Percentiles rank a stretch among this genome's conserved stretches.
Evolutionary conservation across 1,140 invertebrate genomes (phyloP).

Genomic region (Idris sp.): DNA sequence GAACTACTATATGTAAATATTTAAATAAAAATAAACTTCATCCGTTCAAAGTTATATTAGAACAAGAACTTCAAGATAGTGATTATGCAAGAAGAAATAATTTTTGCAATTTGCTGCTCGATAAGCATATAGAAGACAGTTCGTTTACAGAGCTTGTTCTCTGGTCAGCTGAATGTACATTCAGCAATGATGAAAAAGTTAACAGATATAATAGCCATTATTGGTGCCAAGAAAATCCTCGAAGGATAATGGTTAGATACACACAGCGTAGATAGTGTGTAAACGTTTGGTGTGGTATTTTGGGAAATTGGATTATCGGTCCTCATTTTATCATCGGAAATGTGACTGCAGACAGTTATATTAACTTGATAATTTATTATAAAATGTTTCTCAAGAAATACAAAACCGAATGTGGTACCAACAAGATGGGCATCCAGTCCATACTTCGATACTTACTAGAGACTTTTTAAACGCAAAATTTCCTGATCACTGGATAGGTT

Average conservation of each 20-base stretch:
- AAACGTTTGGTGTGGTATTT: slow-evolving; percentile 3
- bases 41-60: neutral
- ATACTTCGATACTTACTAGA: too few species aligned
- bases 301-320: neutral
- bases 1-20: neutral
- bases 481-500: too few species aligned
- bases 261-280: slow-evolving; percentile 2
- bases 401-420: too few species aligned
- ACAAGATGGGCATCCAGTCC: too few species aligned
- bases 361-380: too few species aligned
- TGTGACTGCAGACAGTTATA: slow-evolving; percentile 4
- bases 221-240: slow-evolving; percentile 2
- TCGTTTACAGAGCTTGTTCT: neutral
- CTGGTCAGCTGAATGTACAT: neutral
- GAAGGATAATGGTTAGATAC: neutral
- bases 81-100: neutral
- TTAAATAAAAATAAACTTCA: slow-evolving; percentile 3
- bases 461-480: too few species aligned
- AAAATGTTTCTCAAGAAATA: too few species aligned
- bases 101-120: neutral
- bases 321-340: slow-evolving; percentile 1
- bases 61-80: neutral
- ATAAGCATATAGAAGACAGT: neutral
- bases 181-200: slow-evolving; percentile 1
- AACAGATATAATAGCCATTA: slow-evolving; percentile 7